Base-by-base conservation (phyloP, 1,140 invertebrate genomes). In the Zaprionus capensis region DNA sequence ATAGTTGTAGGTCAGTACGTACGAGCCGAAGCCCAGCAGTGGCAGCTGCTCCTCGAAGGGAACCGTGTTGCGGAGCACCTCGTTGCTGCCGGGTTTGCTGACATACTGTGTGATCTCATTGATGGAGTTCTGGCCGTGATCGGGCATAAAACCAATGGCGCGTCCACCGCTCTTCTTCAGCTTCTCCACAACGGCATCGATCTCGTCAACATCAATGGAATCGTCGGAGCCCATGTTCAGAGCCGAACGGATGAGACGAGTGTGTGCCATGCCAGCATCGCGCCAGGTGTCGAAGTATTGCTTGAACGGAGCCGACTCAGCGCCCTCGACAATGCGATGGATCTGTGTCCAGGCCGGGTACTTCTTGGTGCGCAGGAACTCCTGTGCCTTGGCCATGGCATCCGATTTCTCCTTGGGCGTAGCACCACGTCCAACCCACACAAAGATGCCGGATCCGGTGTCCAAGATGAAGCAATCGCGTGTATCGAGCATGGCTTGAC, bases 401-500 rank as follows among this genome's bases (percentile, higher is more conserved):
- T 96, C 95, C 14, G 94, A 91, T 82, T 97, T 97, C 93, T 98
- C 97, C 86, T 96, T 94, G 59, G 94, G 93, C 4, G 95, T 96
- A 36, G 96, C 95, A 38, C 95, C 94, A 82, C 95, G 96, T 24
- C 97, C 97, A 62, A 98, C 95, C 97, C 97, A 98, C 1, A 97
- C 96, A 92, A 96, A 98, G 49, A 98, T 94, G 34, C 96, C 96
- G 62, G 95, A 95, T 5, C 96, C 96, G 6, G 96, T 96, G 92
- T 98, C 97, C 88, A 98, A 92, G 69, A 98, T 96, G 80, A 97
- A 98, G 71, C 96, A 96, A 88, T 98, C 97, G 94, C 96, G 94
- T 20, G 96, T 95, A 71, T 97, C 95, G n/a, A 98, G 93, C 87
- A 95, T 94, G 26, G 95, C 94, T 92, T 96, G 95, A 56, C 94